Percentiles rank a stretch among this genome's conserved stretches.
Conservation (phyloP, 2,888 invertebrate species). For the Phorcus lineatus region DNA sequence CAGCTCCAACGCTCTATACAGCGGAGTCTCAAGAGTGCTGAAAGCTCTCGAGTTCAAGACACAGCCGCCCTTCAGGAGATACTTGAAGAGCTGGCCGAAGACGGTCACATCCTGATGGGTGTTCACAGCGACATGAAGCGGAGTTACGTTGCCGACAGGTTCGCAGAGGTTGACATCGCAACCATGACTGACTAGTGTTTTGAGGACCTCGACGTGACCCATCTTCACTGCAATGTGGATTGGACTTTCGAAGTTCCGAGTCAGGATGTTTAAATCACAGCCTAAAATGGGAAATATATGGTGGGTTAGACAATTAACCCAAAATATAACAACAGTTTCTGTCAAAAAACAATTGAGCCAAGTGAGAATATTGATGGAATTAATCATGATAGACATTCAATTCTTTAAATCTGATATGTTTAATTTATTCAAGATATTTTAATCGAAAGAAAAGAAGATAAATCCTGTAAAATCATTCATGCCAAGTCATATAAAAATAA, state of each 20-base stretch:
- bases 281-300: conserved; percentile 29
- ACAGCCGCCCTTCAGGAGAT: conserved; percentile 44
- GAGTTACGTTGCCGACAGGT: conserved; percentile 40
- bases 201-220: conserved; percentile 32
- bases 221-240: conserved; percentile 45
- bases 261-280: conserved; percentile 37
- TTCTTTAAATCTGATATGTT: too few species aligned
- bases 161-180: conserved; percentile 52
- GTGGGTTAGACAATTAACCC: too few species aligned
- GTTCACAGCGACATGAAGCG: conserved; percentile 52
- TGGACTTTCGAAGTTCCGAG: conserved; percentile 41
- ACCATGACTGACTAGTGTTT: conserved; percentile 41
- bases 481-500: too few species aligned
- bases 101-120: conserved; percentile 30
- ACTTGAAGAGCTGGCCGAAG: conserved; percentile 42
- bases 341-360: too few species aligned
- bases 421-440: too few species aligned
- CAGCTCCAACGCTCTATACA: conserved; percentile 50
- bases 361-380: too few species aligned
- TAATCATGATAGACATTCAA: too few species aligned
- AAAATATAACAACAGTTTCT: too few species aligned
- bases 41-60: conserved; percentile 44
- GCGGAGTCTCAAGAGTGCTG: conserved; percentile 51
- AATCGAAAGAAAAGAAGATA: too few species aligned
- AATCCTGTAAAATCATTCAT: too few species aligned